Percentiles rank a stretch among this genome's conserved stretches.
Conservation (phyloP, 2,797 vertebrate species). For the Epinephelus awoara region DNA sequence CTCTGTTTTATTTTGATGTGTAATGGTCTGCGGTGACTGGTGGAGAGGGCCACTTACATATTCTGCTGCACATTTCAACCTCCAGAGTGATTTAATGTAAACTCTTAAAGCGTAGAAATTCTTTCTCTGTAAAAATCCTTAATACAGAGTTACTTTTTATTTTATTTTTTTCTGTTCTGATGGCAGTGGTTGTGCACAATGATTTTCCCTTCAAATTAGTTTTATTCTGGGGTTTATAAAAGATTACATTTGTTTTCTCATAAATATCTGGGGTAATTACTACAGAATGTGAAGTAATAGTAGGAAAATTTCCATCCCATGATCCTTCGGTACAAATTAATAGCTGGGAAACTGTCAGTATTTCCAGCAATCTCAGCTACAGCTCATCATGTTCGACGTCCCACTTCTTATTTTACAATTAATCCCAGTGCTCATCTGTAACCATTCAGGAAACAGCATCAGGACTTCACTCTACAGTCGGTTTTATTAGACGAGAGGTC, state of each 20-base stretch:
- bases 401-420: slow-evolving; percentile 53
- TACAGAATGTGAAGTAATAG: slow-evolving; percentile 33
- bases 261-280: slow-evolving; percentile 33
- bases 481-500: slow-evolving; percentile 49
- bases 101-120: not conserved
- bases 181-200: not conserved
- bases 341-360: slow-evolving; percentile 48
- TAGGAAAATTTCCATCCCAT: slow-evolving; percentile 59
- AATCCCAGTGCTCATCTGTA: slow-evolving; percentile 66
- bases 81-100: slow-evolving; percentile 20
- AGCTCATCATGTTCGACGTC: slow-evolving; percentile 50
- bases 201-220: not conserved
- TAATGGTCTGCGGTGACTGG: slow-evolving; percentile 33
- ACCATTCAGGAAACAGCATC: slow-evolving; percentile 56
- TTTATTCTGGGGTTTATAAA: not conserved
- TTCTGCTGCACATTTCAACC: slow-evolving; percentile 29
- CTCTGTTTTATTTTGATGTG: slow-evolving; percentile 43
- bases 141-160: not conserved
- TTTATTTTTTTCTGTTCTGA: not conserved
- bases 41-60: slow-evolving; percentile 25
- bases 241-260: slow-evolving; percentile 42
- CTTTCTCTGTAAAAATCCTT: not conserved
- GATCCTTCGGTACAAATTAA: slow-evolving; percentile 49
- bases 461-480: slow-evolving; percentile 42
- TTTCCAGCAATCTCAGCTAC: slow-evolving; percentile 66